Evolutionary conservation across 2,888 invertebrate genomes (phyloP).

Genomic region (Erebia aethiops): DNA sequence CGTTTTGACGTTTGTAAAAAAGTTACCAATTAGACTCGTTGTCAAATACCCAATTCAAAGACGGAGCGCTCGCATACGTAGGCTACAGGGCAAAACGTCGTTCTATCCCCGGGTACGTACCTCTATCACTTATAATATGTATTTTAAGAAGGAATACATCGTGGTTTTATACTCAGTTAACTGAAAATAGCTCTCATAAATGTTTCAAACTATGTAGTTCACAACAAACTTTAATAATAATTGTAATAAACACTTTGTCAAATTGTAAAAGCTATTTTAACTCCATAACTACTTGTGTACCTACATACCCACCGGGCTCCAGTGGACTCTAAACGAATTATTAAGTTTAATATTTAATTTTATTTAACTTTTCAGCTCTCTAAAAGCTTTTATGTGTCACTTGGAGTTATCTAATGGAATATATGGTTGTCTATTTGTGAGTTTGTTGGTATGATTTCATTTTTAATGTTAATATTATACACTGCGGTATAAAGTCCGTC

Average conservation of each 20-base stretch:
- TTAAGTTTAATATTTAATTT: neutral
- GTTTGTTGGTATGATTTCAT: neutral
- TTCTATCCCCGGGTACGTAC: too few relatives aligned
- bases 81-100: too few relatives aligned
- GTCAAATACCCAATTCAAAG: too few relatives aligned
- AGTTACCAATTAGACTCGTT: too few relatives aligned
- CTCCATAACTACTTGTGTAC: neutral
- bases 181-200: neutral
- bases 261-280: neutral
- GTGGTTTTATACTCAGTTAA: too few relatives aligned
- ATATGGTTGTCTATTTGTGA: neutral
- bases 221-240: slow-evolving; percentile 1
- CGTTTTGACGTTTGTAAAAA: too few relatives aligned
- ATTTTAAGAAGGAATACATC: too few relatives aligned
- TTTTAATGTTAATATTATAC: too few relatives aligned
- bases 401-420: neutral
- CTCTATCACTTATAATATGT: too few relatives aligned
- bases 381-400: neutral
- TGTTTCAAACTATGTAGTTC: neutral
- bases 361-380: neutral
- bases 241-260: neutral
- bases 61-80: too few relatives aligned
- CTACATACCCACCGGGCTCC: neutral
- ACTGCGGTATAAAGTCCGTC: too few relatives aligned
- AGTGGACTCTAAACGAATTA: neutral